Percentiles rank a stretch among this genome's conserved stretches.
Evolutionary conservation across 64 coral and sea anemone genomes (phyloP).

Genomic region (Platygyra sinensis): DNA sequence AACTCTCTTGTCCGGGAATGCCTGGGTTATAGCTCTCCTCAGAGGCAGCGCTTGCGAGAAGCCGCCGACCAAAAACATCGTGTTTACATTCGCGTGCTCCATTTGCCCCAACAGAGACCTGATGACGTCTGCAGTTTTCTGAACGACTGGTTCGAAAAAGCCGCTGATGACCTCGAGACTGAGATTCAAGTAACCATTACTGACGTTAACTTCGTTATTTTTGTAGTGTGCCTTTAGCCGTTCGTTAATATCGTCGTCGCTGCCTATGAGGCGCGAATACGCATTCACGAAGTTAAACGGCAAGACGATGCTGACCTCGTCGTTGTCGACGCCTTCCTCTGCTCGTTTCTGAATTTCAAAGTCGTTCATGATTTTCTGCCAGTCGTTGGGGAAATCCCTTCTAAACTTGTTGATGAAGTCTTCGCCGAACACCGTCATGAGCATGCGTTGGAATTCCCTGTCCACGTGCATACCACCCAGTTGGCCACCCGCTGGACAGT

Average conservation of each 20-base stretch:
- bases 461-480: constrained; percentile 75
- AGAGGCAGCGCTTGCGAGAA: constrained; percentile 68
- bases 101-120: constrained; percentile 26
- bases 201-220: constrained; percentile 50
- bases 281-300: constrained; percentile 69
- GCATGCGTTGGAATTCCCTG: constrained; percentile 54
- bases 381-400: constrained; percentile 73
- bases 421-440: constrained; percentile 59
- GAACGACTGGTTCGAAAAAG: constrained; percentile 51
- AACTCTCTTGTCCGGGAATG: constrained; percentile 50
- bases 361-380: constrained; percentile 88
- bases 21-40: constrained; percentile 55
- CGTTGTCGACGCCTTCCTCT: constrained; percentile 66
- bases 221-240: constrained; percentile 14
- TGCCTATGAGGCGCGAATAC: constrained; percentile 51
- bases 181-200: constrained; percentile 60
- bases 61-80: constrained; percentile 79
- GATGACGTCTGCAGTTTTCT: constrained; percentile 59
- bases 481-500: constrained; percentile 69
- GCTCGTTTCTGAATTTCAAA: constrained; percentile 84
- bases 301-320: constrained; percentile 70
- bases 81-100: constrained; percentile 52
- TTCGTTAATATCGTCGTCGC: constrained; percentile 65
- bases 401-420: constrained; percentile 64
- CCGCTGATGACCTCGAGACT: constrained; percentile 37